Percentiles rank a stretch among this genome's conserved stretches.
phyloP scores from a whole-genome alignment of 1,140 invertebrate genomes.

The Zaprionus tsacasi region DNA sequence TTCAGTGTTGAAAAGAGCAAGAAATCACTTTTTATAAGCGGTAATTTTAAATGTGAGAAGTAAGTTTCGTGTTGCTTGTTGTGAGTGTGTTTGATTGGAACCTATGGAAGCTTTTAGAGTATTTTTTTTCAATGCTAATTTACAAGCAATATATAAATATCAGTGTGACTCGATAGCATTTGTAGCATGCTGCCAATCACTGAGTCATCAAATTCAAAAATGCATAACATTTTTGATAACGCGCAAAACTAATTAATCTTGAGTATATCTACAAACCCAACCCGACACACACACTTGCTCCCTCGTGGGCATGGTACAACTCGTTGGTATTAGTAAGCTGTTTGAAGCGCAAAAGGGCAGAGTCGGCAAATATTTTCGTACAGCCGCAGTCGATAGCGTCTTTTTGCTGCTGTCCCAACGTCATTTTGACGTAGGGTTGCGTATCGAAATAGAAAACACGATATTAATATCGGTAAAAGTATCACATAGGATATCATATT shows the following conservation, averaged over 20 bases:
- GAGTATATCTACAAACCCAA: background rate
- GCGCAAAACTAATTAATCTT: conserved; percentile 8
- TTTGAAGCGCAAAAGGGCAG: conserved; percentile 12
- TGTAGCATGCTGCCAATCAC: background rate
- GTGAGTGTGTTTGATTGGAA: too few species aligned
- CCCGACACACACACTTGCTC: background rate
- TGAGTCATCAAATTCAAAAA: conserved; percentile 6
- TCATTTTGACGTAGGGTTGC: conserved; percentile 19
- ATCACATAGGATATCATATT: too few species aligned
- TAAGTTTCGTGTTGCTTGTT: too few species aligned
- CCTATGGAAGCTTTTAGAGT: too few species aligned
- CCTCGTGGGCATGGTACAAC: background rate
- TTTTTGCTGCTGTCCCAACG: conserved; percentile 6
- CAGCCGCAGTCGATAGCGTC: background rate
- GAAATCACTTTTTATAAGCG: background rate
- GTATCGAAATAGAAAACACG: too few species aligned
- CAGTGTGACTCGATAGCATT: background rate
- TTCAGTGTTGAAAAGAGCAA: background rate
- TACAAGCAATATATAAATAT: background rate
- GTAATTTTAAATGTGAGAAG: too few species aligned
- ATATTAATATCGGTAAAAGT: too few species aligned
- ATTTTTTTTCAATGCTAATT: too few species aligned
- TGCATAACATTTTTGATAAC: conserved; percentile 17
- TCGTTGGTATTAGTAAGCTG: background rate
- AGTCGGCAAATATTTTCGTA: conserved; percentile 20